These are phyloP conservation scores for Mus minutoides DNA, from an alignment of 2,797 vertebrate species.

Conservation along the genomic window DNA sequence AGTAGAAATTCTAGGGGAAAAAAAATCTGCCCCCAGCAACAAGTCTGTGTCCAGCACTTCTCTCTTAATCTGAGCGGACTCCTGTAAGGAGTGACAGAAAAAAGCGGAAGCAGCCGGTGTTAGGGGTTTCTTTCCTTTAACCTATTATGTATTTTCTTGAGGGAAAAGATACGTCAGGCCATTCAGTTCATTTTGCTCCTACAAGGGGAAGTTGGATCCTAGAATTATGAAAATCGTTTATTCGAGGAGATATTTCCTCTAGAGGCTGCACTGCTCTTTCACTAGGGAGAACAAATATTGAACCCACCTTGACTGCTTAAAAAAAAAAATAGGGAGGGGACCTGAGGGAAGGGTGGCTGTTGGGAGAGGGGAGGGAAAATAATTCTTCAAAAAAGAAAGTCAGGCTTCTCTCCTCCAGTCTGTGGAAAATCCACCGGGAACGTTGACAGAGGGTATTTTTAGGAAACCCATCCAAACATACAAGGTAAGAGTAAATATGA, in stretches of 20 bases:
- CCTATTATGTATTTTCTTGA: background rate
- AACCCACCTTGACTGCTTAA: slow-evolving; percentile 67
- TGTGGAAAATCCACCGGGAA: slow-evolving; percentile 77
- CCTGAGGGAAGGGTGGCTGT: slow-evolving; percentile 8
- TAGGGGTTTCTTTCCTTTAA: background rate
- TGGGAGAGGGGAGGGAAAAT: slow-evolving; percentile 72
- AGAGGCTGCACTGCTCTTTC: slow-evolving; percentile 40
- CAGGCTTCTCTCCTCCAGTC: slow-evolving; percentile 74
- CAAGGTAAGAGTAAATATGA: slow-evolving; percentile 87
- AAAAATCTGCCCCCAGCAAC: slow-evolving; percentile 63
- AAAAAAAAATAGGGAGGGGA: slow-evolving; percentile 58
- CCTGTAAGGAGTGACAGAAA: background rate
- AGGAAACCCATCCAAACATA: slow-evolving; percentile 86
- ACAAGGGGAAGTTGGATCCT: background rate
- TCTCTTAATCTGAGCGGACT: slow-evolving; percentile 28
- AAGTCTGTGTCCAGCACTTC: slow-evolving; percentile 66
- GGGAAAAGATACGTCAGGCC: background rate
- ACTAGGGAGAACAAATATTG: slow-evolving; percentile 71
- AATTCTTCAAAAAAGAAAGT: slow-evolving; percentile 82
- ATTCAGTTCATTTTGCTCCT: background rate
- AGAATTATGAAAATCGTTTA: slow-evolving; percentile 5
- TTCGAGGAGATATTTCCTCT: slow-evolving; percentile 66
- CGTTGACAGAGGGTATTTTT: slow-evolving; percentile 84
- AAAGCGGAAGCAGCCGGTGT: background rate
- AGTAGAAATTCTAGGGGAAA: slow-evolving; percentile 33